Conservation (phyloP, 2,888 invertebrate genomes). For the Cephus sareptanus region DNA sequence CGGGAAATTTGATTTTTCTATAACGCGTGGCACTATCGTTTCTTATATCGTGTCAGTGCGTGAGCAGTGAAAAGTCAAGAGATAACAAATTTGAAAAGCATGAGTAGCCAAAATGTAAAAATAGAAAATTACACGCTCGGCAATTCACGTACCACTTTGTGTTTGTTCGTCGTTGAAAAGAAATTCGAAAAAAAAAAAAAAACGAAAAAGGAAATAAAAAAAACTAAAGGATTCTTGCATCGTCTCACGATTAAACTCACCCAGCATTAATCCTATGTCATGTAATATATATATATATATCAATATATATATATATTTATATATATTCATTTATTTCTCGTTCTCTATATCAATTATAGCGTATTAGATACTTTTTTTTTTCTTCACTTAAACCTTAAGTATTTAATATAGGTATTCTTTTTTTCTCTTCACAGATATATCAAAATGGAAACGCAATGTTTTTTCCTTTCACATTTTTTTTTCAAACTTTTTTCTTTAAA, state of each 20-base stretch:
- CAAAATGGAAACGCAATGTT: constrained; percentile 60
- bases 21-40: background rate
- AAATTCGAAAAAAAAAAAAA: background rate
- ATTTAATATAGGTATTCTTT: constrained; percentile 61
- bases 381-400: constrained; percentile 62
- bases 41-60: background rate
- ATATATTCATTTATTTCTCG: constrained; percentile 42
- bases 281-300: constrained; percentile 56
- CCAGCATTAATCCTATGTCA: constrained; percentile 56
- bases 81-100: background rate
- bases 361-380: constrained; percentile 57
- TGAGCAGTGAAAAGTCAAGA: background rate
- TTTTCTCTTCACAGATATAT: constrained; percentile 59
- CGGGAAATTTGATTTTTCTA: background rate
- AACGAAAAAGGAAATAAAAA: background rate
- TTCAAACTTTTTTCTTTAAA: constrained; percentile 13
- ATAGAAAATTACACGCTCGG: background rate
- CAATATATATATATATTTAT: constrained; percentile 43
- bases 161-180: background rate
- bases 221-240: background rate
- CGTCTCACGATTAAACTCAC: constrained; percentile 37
- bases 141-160: background rate
- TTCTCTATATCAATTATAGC: constrained; percentile 60
- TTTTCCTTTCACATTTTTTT: constrained; percentile 25
- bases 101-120: background rate